These are phyloP conservation scores for Mythimna impura DNA, from an alignment of 2,888 invertebrate species.

Conservation along the genomic window DNA sequence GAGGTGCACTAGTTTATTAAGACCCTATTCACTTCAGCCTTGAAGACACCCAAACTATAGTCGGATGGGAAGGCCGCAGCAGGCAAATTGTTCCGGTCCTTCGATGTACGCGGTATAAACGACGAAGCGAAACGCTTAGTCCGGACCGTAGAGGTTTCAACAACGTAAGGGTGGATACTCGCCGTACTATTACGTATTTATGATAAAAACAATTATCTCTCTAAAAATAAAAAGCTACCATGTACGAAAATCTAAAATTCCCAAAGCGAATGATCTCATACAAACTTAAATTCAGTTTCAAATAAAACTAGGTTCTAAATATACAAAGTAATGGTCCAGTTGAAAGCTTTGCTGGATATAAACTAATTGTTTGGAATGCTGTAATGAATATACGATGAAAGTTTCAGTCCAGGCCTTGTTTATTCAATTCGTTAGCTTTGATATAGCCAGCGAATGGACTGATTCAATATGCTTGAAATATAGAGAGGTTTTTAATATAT, in stretches of 20 bases:
- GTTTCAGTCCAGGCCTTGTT: slow-evolving; percentile 30
- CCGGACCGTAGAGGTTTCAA: too few relatives aligned
- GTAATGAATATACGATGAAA: slow-evolving; percentile 31
- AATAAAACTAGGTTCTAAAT: slow-evolving; percentile 31
- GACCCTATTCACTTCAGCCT: too few relatives aligned
- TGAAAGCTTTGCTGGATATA: slow-evolving; percentile 20
- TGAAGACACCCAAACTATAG: too few relatives aligned
- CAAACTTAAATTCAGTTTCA: slow-evolving; percentile 14
- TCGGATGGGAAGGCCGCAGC: too few relatives aligned
- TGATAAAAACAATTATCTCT: too few relatives aligned
- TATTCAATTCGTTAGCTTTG: slow-evolving; percentile 40
- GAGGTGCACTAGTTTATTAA: too few relatives aligned
- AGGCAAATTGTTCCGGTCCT: too few relatives aligned
- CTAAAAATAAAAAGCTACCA: background rate
- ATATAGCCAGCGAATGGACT: slow-evolving; percentile 9
- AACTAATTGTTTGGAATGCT: slow-evolving; percentile 38
- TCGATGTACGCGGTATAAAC: too few relatives aligned
- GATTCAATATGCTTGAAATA: slow-evolving; percentile 35
- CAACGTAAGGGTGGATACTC: too few relatives aligned
- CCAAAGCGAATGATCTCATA: slow-evolving; percentile 6
- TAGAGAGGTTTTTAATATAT: slow-evolving; percentile 2
- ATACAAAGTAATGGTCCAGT: slow-evolving; percentile 24
- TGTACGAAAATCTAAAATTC: background rate
- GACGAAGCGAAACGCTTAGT: too few relatives aligned
- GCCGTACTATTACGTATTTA: too few relatives aligned